Base-by-base conservation (phyloP, 2,888 invertebrate species). In the Lordiphosa fenestrarum region DNA sequence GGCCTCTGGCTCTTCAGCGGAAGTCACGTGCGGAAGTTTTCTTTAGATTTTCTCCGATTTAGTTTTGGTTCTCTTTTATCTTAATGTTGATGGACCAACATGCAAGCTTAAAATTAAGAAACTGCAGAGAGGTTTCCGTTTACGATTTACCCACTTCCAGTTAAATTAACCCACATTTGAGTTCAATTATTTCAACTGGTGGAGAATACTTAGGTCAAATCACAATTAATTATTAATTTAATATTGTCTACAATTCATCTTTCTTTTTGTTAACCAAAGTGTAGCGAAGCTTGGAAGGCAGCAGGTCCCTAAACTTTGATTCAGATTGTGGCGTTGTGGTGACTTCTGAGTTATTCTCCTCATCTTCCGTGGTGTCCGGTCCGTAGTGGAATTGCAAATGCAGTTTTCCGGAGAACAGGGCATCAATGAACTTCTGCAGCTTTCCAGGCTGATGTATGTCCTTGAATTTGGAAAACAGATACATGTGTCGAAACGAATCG, bases 401-500 rank as follows among this genome's bases (percentile, higher is more conserved):
- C 52, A 98, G 90, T 91, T 98, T 98, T 6, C 98, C 99, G 1
- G 96, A 95, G 86, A 97, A 95, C 13, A 98, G 90, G 87, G 98
- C 97, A 67, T 93, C 91, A 9, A 98, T 91, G 89, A 98, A 99
- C 86, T 93, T 89, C 84, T 95, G 94, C 40, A 99, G 90, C 84
- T 93, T 93, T 6, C 96, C 97, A 1, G 95, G 94, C 25, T 91
- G 90, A 55, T 93, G 92, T 90, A 95, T 94, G 58, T 95, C 94
- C 52, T 93, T 91, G 84, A 93, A 94, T 69, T 94, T 92, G 0
- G 96, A 94, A 90, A 98, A 98, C 69, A 97, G 90, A 90, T 98
- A 99, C 98, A 99, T 99, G 88, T 99, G 99, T 49, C 96, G 92
- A 91, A 99, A 99, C 75, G 98, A 98, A 89, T 99, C 99, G 61